Evolutionary conservation across 1,140 invertebrate genomes (phyloP).

Genomic region (Campoletis sonorensis): DNA sequence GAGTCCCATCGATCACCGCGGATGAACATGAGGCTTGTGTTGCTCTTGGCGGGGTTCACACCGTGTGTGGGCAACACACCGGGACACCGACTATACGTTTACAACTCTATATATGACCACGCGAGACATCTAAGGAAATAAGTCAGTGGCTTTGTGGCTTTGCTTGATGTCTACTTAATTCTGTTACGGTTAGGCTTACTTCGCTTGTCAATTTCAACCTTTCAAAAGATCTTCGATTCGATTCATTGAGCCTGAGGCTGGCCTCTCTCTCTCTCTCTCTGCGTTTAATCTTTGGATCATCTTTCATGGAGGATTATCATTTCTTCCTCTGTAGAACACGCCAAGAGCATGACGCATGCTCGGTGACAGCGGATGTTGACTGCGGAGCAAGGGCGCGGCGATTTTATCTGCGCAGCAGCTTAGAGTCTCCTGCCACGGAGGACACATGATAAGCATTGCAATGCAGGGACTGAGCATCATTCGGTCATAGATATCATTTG

Average conservation of each 20-base stretch:
- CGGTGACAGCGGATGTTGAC: background rate
- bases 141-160: slow-evolving; percentile 18
- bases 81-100: slow-evolving; percentile 8
- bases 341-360: slow-evolving; percentile 7
- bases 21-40: slow-evolving; percentile 14
- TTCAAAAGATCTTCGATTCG: background rate
- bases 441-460: background rate
- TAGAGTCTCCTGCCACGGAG: background rate
- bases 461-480: background rate
- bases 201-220: background rate
- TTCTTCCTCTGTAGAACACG: background rate
- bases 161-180: slow-evolving; percentile 23
- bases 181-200: background rate
- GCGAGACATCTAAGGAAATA: background rate
- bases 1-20: slow-evolving; percentile 47
- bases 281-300: slow-evolving; percentile 2
- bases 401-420: slow-evolving; percentile 5
- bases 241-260: background rate
- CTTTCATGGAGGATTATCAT: slow-evolving; percentile 1
- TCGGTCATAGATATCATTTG: background rate
- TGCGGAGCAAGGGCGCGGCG: background rate
- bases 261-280: background rate
- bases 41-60: slow-evolving; percentile 27
- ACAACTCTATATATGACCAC: slow-evolving; percentile 29
- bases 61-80: slow-evolving; percentile 26